Percentiles rank a stretch among this genome's conserved stretches.
Evolutionary conservation across 2,113 vertebrate genomes (phyloP).

Genomic region (Onychostoma macrolepis): DNA sequence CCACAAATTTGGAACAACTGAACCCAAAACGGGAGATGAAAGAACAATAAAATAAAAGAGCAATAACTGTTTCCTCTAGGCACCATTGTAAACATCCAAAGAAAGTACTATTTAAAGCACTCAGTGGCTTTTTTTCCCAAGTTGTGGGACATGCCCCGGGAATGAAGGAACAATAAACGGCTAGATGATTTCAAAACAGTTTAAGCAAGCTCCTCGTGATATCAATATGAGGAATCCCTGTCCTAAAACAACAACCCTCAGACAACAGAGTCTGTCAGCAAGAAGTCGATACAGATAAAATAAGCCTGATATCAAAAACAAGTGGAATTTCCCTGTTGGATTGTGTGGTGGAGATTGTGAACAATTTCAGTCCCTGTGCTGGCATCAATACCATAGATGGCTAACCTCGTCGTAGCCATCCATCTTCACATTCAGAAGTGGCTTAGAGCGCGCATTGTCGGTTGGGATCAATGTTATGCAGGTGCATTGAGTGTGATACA

Average conservation of each 20-base stretch:
- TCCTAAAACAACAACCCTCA: background rate
- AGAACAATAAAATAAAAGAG: conserved; percentile 13
- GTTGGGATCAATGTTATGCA: conserved; percentile 29
- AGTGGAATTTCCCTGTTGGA: background rate
- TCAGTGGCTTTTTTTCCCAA: background rate
- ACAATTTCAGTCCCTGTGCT: conserved; percentile 3
- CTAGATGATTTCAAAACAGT: conserved; percentile 7
- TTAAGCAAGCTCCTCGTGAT: background rate
- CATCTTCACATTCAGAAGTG: conserved; percentile 21
- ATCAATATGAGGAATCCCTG: background rate
- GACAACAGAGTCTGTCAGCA: background rate
- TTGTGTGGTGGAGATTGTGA: conserved; percentile 3
- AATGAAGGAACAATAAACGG: background rate
- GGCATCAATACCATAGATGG: conserved; percentile 11
- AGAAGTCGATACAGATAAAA: background rate
- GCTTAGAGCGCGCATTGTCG: background rate
- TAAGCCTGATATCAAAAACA: background rate
- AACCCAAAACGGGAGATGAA: background rate
- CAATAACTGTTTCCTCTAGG: background rate
- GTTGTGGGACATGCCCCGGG: background rate
- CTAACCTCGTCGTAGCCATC: background rate
- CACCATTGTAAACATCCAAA: conserved; percentile 18
- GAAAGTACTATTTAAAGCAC: background rate
- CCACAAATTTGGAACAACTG: background rate
- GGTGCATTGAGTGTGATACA: conserved; percentile 28